These are phyloP conservation scores for Okamejei kenojei DNA, from an alignment of 2,797 vertebrate genomes.

Conservation along the genomic window DNA sequence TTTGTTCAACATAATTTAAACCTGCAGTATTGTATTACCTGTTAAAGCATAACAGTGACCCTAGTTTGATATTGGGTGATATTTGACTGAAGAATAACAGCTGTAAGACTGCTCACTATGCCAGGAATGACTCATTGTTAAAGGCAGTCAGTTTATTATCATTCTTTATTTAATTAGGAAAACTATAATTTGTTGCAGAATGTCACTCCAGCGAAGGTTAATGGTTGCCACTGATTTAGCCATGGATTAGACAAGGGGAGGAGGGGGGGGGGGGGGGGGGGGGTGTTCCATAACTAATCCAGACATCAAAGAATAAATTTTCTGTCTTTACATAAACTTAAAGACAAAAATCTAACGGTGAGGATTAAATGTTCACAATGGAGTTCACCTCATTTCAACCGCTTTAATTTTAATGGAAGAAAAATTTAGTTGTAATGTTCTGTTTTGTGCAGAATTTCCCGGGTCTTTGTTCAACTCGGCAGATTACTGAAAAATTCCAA, in stretches of 20 bases:
- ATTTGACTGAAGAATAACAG: conserved; percentile 5
- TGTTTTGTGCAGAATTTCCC: no score
- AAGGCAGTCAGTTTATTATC: conserved; percentile 22
- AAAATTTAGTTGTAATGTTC: not conserved
- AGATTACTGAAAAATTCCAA: not conserved
- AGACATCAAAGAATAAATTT: not conserved
- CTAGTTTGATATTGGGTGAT: not conserved
- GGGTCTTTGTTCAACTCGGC: not conserved
- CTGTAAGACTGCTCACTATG: conserved; percentile 19
- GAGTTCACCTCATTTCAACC: not conserved
- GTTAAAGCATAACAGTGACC: conserved; percentile 21
- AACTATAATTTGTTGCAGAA: not conserved
- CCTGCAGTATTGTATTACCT: conserved; percentile 11
- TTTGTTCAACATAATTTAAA: conserved; percentile 30
- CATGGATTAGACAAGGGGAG: not conserved
- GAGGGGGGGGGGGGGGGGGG: no score
- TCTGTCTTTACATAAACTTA: not conserved
- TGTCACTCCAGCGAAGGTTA: not conserved
- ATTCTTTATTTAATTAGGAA: conserved; percentile 28
- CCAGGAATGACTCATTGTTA: not conserved
- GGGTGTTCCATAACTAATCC: not conserved
- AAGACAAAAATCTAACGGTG: not conserved
- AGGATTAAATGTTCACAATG: not conserved
- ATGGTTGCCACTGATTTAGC: not conserved
- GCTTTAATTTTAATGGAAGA: not conserved